Percentiles rank a stretch among this genome's conserved stretches.
These are phyloP conservation scores for Lutraria lutraria DNA, from an alignment of 2,888 invertebrate species.

Conservation along the genomic window DNA sequence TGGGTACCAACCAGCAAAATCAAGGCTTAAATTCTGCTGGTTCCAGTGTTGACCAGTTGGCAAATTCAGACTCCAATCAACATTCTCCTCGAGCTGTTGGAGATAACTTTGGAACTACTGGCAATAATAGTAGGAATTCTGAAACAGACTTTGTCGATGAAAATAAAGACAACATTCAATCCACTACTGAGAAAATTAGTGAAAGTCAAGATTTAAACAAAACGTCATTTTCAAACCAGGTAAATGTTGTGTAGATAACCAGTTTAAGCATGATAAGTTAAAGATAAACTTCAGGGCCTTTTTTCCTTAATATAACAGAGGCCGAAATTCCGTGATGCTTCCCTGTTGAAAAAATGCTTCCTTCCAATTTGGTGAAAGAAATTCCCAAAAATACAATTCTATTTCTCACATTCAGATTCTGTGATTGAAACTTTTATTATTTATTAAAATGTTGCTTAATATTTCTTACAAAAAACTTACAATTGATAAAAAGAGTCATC, in stretches of 20 bases:
- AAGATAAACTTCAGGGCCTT: neutral
- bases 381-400: no score
- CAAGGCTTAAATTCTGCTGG: neutral
- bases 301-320: no score
- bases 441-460: no score
- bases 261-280: neutral
- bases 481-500: no score
- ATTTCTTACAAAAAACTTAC: no score
- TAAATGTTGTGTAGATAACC: neutral
- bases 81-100: neutral
- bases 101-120: neutral
- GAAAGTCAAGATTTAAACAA: neutral
- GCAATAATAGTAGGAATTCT: conserved; percentile 12
- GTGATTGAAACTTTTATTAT: no score
- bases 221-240: neutral
- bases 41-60: neutral
- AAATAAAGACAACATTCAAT: conserved; percentile 35
- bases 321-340: no score
- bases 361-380: no score
- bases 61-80: neutral
- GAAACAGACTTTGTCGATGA: conserved; percentile 35
- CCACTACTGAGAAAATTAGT: neutral
- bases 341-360: no score
- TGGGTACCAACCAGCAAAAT: neutral
- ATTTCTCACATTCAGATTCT: no score